Conservation (phyloP, 2,797 vertebrate genomes). For the Platyrinchus mystaceus region DNA sequence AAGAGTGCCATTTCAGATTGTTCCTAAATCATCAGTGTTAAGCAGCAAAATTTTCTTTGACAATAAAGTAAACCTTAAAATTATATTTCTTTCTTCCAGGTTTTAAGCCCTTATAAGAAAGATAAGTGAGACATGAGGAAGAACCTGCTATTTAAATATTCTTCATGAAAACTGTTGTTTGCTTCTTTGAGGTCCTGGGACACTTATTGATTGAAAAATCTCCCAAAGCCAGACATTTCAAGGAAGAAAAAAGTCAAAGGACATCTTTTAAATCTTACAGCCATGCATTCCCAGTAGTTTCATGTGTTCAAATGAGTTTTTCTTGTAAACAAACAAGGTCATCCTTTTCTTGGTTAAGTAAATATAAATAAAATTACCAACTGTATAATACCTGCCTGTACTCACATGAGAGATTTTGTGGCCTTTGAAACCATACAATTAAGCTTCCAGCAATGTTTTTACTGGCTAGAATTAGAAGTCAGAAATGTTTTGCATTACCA, state of each 20-base stretch:
- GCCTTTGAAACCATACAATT: not conserved
- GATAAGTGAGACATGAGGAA: not conserved
- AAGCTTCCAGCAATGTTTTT: not conserved
- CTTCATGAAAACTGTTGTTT: not conserved
- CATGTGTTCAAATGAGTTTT: not conserved
- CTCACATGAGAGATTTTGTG: not conserved
- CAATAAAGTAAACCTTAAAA: not conserved
- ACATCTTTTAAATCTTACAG: not conserved
- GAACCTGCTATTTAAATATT: not conserved
- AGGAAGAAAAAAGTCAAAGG: not conserved
- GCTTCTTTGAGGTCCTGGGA: not conserved
- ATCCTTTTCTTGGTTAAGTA: not conserved
- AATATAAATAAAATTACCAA: conserved; percentile 22
- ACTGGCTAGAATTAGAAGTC: not conserved
- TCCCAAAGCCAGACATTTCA: not conserved
- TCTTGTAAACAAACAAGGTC: not conserved
- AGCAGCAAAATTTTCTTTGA: not conserved
- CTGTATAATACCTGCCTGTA: not conserved
- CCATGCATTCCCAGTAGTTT: not conserved
- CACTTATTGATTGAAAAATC: not conserved
- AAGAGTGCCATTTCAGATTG: not conserved
- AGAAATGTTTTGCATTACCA: not conserved
- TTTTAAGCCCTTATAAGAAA: not conserved
- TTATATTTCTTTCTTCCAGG: not conserved
- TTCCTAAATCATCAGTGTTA: not conserved